phyloP scores from a whole-genome alignment of 1,140 invertebrate species.

The Solenopsis fugax region DNA sequence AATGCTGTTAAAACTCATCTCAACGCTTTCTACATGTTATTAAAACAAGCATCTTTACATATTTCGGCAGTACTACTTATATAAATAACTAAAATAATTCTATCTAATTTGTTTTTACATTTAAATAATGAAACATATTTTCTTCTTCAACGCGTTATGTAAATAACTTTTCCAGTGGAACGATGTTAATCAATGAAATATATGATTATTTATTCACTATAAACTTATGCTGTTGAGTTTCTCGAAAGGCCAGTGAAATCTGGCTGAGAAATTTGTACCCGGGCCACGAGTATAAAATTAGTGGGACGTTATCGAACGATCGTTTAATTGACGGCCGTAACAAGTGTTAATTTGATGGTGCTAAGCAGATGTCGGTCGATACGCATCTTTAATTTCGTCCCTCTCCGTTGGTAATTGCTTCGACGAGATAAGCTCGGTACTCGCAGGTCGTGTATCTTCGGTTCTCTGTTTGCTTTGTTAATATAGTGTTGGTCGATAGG shows the following conservation, averaged over 20 bases:
- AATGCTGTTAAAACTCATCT: slow-evolving; percentile 2
- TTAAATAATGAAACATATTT: neutral
- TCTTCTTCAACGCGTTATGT: neutral
- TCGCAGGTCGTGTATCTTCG: slow-evolving; percentile 55
- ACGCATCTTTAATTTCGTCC: slow-evolving; percentile 83
- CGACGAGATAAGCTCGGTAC: slow-evolving; percentile 77
- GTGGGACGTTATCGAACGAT: slow-evolving; percentile 78
- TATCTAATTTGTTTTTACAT: neutral
- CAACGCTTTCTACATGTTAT: neutral
- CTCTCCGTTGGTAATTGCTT: slow-evolving; percentile 79
- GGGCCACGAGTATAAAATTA: slow-evolving; percentile 49
- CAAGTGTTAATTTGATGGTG: slow-evolving; percentile 84
- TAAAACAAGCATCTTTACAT: neutral
- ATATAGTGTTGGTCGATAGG: slow-evolving; percentile 35
- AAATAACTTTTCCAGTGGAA: neutral
- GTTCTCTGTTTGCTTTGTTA: slow-evolving; percentile 72
- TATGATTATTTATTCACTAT: neutral
- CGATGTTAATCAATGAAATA: neutral
- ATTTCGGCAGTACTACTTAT: neutral
- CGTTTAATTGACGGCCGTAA: slow-evolving; percentile 81
- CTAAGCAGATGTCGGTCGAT: slow-evolving; percentile 81
- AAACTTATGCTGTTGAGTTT: neutral
- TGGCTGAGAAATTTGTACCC: slow-evolving; percentile 18
- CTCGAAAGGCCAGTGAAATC: neutral
- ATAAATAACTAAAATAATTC: neutral